Conservation (phyloP, 2,888 invertebrate genomes). For the Mylabris sibirica region DNA sequence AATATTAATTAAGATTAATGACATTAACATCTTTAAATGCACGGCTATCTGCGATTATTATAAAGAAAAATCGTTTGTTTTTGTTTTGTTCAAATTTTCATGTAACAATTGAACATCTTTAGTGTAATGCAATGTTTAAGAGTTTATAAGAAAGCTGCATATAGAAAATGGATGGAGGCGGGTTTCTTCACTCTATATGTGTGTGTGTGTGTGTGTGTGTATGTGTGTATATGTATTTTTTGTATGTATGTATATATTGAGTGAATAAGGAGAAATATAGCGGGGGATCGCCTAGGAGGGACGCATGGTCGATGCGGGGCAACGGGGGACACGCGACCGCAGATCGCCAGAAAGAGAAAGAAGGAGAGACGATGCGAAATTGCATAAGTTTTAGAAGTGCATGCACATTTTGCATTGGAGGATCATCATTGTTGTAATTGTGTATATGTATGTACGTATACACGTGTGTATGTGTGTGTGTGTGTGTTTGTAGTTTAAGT, state of each 20-base stretch:
- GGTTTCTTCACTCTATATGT: slow-evolving; percentile 37
- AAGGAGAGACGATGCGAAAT: slow-evolving; percentile 43
- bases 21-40: too few species aligned
- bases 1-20: too few species aligned
- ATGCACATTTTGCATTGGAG: slow-evolving; percentile 36
- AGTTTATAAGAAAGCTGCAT: slow-evolving; percentile 52
- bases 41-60: too few species aligned
- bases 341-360: background rate
- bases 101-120: slow-evolving; percentile 59
- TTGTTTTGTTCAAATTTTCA: slow-evolving; percentile 30
- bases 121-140: slow-evolving; percentile 36
- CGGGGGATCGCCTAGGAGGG: slow-evolving; percentile 43
- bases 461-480: too few species aligned
- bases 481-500: too few species aligned
- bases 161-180: slow-evolving; percentile 48
- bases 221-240: slow-evolving; percentile 39
- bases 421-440: too few species aligned
- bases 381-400: slow-evolving; percentile 48
- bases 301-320: slow-evolving; percentile 41
- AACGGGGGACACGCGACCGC: background rate
- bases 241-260: slow-evolving; percentile 39
- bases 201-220: slow-evolving; percentile 43
- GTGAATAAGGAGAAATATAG: slow-evolving; percentile 40
- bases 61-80: background rate
- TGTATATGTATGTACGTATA: too few species aligned